Conservation (phyloP, 2,797 vertebrate genomes). For the Gadopsis bispinosus region DNA sequence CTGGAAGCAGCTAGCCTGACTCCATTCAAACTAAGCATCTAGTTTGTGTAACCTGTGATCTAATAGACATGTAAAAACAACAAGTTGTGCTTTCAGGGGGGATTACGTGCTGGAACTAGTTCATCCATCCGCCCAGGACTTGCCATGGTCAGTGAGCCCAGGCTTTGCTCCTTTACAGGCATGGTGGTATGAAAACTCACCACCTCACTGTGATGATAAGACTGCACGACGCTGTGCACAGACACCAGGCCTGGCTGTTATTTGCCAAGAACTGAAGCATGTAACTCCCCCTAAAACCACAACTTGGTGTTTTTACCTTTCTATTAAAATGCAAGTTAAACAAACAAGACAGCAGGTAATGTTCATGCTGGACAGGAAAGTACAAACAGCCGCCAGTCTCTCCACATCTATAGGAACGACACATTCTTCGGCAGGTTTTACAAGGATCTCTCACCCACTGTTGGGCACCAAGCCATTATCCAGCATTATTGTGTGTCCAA, state of each 20-base stretch:
- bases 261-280: neutral
- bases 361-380: constrained; percentile 10
- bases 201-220: neutral
- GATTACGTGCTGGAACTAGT: neutral
- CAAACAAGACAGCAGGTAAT: neutral
- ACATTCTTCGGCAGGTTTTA: constrained; percentile 57
- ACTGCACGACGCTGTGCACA: neutral
- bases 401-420: constrained; percentile 29
- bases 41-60: neutral
- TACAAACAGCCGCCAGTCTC: constrained; percentile 25
- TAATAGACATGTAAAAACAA: neutral
- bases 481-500: constrained; percentile 19
- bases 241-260: neutral
- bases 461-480: constrained; percentile 16
- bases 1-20: neutral
- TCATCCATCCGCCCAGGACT: neutral
- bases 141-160: neutral
- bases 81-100: neutral
- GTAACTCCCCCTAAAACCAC: neutral
- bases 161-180: too few species aligned
- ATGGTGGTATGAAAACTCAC: neutral
- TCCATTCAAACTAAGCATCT: neutral
- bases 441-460: constrained; percentile 30
- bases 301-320: neutral
- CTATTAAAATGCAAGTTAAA: neutral